These are phyloP conservation scores for Rhabdomys dilectus DNA, from an alignment of 2,113 vertebrate species.

Conservation along the genomic window DNA sequence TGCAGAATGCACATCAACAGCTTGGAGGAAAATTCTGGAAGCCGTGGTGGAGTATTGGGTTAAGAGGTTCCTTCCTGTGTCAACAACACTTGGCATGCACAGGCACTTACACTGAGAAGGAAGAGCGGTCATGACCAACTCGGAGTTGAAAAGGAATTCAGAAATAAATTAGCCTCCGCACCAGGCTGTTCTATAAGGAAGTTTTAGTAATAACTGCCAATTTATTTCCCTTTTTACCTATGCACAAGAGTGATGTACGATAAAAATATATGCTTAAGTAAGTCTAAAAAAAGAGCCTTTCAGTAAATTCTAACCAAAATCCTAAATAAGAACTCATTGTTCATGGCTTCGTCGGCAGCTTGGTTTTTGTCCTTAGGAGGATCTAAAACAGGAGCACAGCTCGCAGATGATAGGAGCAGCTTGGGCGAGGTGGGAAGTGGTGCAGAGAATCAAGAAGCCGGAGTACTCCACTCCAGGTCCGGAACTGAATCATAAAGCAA, in stretches of 20 bases:
- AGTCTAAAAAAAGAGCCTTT: conserved; percentile 9
- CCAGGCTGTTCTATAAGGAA: not conserved
- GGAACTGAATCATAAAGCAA: conserved; percentile 22
- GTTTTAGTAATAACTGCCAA: conserved; percentile 14
- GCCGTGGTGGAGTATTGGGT: not conserved
- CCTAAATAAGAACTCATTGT: conserved; percentile 37
- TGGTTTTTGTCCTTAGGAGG: conserved; percentile 25
- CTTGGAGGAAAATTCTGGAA: not conserved
- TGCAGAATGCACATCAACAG: not conserved
- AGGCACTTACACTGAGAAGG: not conserved
- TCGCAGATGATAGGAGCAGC: not conserved
- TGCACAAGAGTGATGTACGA: not conserved
- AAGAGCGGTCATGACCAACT: not conserved
- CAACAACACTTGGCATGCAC: not conserved
- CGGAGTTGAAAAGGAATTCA: not conserved
- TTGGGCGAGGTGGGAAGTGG: not conserved
- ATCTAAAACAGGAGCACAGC: conserved; percentile 52
- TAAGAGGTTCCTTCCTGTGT: not conserved
- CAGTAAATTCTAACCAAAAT: not conserved
- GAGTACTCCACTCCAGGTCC: not conserved
- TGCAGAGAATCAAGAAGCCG: not conserved
- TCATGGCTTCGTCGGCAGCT: conserved; percentile 52
- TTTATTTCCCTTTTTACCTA: conserved; percentile 16
- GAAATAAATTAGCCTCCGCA: not conserved
- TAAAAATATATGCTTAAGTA: not conserved